Percentiles rank a stretch among this genome's conserved stretches.
phyloP scores from a whole-genome alignment of 2,113 vertebrate species.

The Meles meles region DNA sequence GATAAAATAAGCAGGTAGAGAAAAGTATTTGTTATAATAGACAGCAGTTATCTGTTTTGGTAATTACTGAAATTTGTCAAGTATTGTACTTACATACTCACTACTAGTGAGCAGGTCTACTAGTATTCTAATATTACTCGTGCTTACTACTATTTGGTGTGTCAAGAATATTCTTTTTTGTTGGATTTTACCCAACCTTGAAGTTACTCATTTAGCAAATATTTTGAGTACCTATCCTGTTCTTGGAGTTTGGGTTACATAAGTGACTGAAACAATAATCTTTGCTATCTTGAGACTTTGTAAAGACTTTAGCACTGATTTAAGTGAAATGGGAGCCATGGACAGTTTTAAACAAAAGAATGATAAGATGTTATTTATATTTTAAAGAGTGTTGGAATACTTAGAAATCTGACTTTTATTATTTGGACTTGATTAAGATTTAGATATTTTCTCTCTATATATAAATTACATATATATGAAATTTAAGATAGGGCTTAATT shows the following conservation, averaged over 20 bases:
- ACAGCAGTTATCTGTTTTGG: neutral
- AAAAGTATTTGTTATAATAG: conserved; percentile 5
- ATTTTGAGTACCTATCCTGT: neutral
- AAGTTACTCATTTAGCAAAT: neutral
- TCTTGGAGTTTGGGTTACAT: neutral
- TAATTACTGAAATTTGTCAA: neutral
- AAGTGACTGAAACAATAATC: neutral
- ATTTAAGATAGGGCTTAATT: neutral
- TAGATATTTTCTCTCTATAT: neutral
- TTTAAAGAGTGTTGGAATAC: neutral
- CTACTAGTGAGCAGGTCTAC: neutral
- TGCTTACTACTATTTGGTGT: neutral
- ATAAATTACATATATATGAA: neutral
- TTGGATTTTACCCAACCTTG: neutral
- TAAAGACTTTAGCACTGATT: neutral
- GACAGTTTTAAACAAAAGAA: neutral
- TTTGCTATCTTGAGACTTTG: neutral
- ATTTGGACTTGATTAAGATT: neutral
- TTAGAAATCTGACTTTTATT: neutral
- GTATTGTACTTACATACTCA: neutral
- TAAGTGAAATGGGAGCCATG: neutral
- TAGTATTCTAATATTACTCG: neutral
- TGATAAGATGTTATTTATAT: neutral
- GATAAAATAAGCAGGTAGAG: neutral
- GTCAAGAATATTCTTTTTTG: neutral